Conservation (phyloP, 2,888 invertebrate species). For the Polyommatus iphigenia region DNA sequence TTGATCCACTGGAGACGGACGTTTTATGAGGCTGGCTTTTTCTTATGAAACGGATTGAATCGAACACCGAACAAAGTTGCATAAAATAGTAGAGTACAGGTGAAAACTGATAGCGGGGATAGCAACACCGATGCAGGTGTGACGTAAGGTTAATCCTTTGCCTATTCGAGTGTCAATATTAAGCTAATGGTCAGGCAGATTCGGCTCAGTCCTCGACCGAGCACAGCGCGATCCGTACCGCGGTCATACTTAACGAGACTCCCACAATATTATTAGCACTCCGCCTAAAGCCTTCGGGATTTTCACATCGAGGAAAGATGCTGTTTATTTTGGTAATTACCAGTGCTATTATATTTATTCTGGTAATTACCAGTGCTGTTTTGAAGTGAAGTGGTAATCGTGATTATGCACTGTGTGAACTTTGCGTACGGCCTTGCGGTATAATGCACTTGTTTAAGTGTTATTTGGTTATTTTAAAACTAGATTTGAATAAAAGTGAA, state of each 20-base stretch:
- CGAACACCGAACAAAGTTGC: too few relatives aligned
- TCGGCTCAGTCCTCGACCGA: constrained; percentile 65
- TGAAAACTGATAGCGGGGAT: neutral
- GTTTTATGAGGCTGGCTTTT: too few relatives aligned
- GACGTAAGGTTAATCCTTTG: constrained; percentile 44
- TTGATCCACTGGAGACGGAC: too few relatives aligned
- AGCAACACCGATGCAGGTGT: constrained; percentile 16
- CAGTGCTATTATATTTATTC: constrained; percentile 41
- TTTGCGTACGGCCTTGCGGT: constrained; percentile 49
- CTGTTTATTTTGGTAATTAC: constrained; percentile 59
- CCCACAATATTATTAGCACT: constrained; percentile 75
- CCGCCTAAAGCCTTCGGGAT: constrained; percentile 72
- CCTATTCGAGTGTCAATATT: constrained; percentile 68
- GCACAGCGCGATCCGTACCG: constrained; percentile 55
- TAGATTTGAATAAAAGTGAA: neutral
- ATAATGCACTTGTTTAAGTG: constrained; percentile 34
- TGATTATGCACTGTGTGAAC: constrained; percentile 41
- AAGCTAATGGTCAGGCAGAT: constrained; percentile 59
- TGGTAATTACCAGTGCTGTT: constrained; percentile 52
- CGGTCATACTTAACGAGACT: constrained; percentile 72
- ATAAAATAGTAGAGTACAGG: too few relatives aligned
- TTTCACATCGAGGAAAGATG: constrained; percentile 63
- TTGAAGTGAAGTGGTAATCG: neutral
- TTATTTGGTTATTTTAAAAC: neutral
- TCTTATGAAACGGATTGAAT: too few relatives aligned